Base-by-base conservation (phyloP, 1,140 invertebrate species). In the Apis florea region DNA sequence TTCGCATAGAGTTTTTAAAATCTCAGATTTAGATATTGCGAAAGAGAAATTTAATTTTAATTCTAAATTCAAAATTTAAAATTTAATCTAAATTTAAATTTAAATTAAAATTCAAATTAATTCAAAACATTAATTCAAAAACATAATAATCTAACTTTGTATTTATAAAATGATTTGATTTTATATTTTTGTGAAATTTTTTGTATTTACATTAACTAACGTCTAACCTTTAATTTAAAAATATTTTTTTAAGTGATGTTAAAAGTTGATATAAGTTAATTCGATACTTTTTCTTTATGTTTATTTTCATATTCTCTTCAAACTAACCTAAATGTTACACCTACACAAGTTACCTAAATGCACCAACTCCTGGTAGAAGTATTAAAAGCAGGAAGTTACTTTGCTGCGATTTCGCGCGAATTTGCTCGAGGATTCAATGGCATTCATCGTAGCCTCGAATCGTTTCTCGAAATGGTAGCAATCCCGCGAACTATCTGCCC, bases 331-430 rank as follows among this genome's bases (percentile, higher is more conserved):
- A 63, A 63, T 8, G 47, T 10, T 19, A 17, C 67, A 26, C 19
- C 24, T 15, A 9, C 61, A 26, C 49, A 40, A 40, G 31, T 0
- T 40, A 2, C 11, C 24, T 12, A 31, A 64, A 21, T 51, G 49
- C 40, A 51, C 19, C 54, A 12, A 21, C 59, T 8, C 3, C 31
- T 12, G 15, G 2, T 13, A 56, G 54, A 12, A 9, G 13, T 47
- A 61, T 79, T 71, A 71, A 79, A 79, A 49, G 53, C 54, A 53
- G 51, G 67, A 78, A 78, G 66, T 59, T 78, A 78, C 66, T 71
- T 70, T 49, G 68, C 76, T 53, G 9, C 54, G 67, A 78, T 71
- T 70, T 70, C 47, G 67, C 66, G 67, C 17, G 53, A 71, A 61
- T 59, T 71, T 70, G 24, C 66, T 21, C 17, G 40, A 21, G 40